A percentile compares a stretch with the other conserved stretches of the same genome.
Conservation (phyloP, 2,113 vertebrate species). For the Tychaedon coryphoeus region DNA sequence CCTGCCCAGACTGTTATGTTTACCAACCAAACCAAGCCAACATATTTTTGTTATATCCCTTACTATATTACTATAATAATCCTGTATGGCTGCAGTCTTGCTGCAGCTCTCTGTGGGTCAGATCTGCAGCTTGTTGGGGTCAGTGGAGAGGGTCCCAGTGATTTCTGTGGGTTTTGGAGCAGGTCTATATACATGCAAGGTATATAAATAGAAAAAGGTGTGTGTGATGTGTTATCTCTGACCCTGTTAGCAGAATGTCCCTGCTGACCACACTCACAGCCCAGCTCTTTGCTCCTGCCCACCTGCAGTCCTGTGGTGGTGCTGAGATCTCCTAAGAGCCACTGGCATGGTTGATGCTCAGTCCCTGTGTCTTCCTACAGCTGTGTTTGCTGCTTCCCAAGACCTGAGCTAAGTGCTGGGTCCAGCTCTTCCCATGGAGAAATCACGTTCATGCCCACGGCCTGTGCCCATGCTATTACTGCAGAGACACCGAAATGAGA, state of each 20-base stretch:
- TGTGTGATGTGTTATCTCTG: background rate
- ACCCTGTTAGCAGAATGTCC: background rate
- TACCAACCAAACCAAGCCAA: conserved; percentile 25
- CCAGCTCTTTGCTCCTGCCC: background rate
- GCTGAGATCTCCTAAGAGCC: background rate
- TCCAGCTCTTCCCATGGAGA: background rate
- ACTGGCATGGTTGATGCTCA: background rate
- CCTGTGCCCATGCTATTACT: background rate
- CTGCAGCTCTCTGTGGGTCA: background rate
- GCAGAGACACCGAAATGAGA: background rate
- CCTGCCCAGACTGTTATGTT: background rate
- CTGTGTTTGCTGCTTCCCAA: background rate
- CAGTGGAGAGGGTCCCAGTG: background rate
- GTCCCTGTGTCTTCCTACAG: background rate
- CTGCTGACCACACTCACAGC: background rate
- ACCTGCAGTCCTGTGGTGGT: background rate
- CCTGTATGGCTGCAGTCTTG: conserved; percentile 35
- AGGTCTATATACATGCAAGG: background rate
- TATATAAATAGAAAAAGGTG: background rate
- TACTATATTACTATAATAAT: no score
- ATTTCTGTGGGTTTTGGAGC: background rate
- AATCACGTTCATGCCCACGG: rapidly evolving
- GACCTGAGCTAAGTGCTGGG: background rate
- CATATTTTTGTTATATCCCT: conserved; percentile 27
- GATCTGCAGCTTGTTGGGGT: background rate